Percentiles rank a stretch among this genome's conserved stretches.
phyloP scores from a whole-genome alignment of 2,113 vertebrate species.

The Tamias sibiricus region DNA sequence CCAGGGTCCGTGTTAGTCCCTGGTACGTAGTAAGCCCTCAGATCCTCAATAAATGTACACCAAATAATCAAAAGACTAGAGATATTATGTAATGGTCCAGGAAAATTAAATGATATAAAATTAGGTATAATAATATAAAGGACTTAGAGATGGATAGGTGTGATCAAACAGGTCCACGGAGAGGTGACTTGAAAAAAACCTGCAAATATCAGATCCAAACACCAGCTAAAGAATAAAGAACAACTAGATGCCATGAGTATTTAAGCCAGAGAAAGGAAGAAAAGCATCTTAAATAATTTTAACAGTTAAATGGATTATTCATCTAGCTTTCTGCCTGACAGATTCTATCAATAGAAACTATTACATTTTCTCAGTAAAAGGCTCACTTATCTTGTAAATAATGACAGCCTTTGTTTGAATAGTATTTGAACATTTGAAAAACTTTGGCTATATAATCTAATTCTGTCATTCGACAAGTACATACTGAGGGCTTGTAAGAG shows the following conservation, averaged over 20 bases:
- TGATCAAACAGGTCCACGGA: background rate
- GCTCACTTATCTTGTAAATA: constrained; percentile 64
- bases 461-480: background rate
- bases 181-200: background rate
- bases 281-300: background rate
- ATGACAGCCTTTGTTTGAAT: constrained; percentile 54
- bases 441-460: constrained; percentile 16
- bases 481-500: background rate
- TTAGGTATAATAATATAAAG: background rate
- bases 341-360: constrained; percentile 35
- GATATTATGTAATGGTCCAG: background rate
- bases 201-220: background rate
- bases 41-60: background rate
- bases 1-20: background rate
- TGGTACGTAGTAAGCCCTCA: background rate
- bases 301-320: background rate
- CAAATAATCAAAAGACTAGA: constrained; percentile 15
- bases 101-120: background rate
- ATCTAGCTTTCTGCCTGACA: constrained; percentile 54
- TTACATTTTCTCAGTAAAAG: constrained; percentile 60
- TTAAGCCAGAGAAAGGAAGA: constrained; percentile 61
- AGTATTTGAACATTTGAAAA: constrained; percentile 50
- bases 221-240: background rate
- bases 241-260: constrained; percentile 65
- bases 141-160: background rate